Conservation (phyloP, 2,113 vertebrate genomes). For the Cairina moschata region DNA sequence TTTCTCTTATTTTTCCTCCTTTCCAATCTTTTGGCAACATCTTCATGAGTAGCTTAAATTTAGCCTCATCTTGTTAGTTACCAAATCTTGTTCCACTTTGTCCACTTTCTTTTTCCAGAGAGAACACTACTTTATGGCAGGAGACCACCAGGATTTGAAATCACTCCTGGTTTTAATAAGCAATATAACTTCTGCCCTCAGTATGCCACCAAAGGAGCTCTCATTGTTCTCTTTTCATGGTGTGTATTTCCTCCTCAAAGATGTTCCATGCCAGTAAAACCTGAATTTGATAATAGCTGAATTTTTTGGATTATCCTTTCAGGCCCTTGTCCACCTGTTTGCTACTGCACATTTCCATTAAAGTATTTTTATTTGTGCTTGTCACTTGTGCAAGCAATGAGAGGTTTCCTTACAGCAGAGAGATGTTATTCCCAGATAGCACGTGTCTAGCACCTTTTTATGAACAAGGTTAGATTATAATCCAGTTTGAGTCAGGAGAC, state of each 20-base stretch:
- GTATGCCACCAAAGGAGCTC: not conserved
- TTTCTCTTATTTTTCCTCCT: fast-evolving
- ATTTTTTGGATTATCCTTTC: not conserved
- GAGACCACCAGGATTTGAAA: not conserved
- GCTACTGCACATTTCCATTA: not conserved
- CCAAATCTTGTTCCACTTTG: not conserved
- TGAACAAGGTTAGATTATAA: not conserved
- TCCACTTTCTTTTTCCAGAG: not conserved
- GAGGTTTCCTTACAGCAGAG: fast-evolving
- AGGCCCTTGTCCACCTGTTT: not conserved
- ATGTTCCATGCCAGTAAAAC: not conserved
- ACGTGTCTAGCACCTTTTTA: not conserved
- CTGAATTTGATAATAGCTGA: not conserved
- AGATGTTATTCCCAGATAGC: not conserved
- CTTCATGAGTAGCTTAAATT: not conserved
- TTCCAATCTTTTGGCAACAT: not conserved
- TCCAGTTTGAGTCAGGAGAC: not conserved
- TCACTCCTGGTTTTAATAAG: not conserved
- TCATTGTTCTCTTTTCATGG: not conserved
- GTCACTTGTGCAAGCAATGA: not conserved
- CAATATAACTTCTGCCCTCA: not conserved
- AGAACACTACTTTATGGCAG: not conserved
- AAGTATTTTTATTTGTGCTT: not conserved
- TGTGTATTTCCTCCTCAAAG: not conserved
- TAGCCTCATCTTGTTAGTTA: not conserved